These are phyloP conservation scores for Cichladusa arquata DNA, from an alignment of 2,113 vertebrate species.

Conservation along the genomic window DNA sequence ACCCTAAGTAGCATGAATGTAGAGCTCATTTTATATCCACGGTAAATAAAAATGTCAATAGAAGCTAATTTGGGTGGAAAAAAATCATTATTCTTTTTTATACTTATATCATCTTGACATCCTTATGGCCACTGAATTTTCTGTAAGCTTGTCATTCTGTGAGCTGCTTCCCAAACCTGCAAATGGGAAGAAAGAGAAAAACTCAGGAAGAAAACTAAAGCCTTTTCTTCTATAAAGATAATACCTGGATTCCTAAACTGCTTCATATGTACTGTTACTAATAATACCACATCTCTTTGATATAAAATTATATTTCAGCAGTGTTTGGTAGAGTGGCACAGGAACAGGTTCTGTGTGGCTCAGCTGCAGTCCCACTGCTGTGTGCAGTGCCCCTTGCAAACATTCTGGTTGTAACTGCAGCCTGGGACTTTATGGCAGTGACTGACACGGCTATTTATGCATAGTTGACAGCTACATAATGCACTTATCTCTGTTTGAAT, in stretches of 20 bases:
- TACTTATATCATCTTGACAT: background rate
- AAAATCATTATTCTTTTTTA: background rate
- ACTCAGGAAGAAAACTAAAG: background rate
- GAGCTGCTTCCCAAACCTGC: background rate
- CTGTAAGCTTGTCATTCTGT: background rate
- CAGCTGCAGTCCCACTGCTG: background rate
- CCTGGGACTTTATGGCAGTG: background rate
- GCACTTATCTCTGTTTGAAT: background rate
- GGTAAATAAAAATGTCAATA: background rate
- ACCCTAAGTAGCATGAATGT: rapidly evolving
- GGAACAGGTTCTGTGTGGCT: background rate
- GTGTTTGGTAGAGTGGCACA: background rate
- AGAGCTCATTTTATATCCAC: background rate
- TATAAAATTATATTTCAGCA: background rate
- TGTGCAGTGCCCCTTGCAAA: background rate
- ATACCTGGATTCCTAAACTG: background rate
- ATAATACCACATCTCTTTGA: background rate
- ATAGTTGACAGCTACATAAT: background rate
- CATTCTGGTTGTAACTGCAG: background rate
- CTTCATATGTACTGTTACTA: background rate
- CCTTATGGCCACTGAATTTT: background rate
- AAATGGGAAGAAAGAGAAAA: background rate
- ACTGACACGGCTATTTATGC: background rate
- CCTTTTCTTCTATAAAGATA: background rate
- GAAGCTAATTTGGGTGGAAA: background rate